Evolutionary conservation across 2,113 vertebrate genomes (phyloP), one percentile per base, ranked within the genome.

Genomic region (Syngnathus floridae): DNA sequence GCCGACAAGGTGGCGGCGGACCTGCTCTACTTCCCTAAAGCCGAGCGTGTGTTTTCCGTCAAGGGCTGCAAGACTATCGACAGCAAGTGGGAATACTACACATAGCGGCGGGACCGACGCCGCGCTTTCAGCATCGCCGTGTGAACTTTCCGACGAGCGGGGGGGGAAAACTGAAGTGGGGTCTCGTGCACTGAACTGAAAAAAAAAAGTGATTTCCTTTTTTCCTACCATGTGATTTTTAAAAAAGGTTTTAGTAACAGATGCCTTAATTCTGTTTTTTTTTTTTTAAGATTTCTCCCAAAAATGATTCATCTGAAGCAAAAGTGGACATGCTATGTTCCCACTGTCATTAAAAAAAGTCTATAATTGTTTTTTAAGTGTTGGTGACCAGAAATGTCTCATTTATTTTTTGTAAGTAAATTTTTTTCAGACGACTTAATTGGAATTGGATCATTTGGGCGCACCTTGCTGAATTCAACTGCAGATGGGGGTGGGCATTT

Each of bases 31-130:
- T 97, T 94, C 83, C 96, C 97, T 58, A 93, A 91, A 63, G 87
- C 90, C 1, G 95, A 98, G 79, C 82, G 90, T 19, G 82, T 98
- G 58, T 99, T 94, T 62, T 92, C 95, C 0, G 90, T 91, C 69
- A 94, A 95, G 87, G 97, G 96, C 79, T 99, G 97, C 86, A 99
- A 99, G 86, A 92, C 92, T 5, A 94, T 99, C 74, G 88, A 89
- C 72, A 92, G 92, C 82, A 97, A 96, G 80, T 61, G 98, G 80
- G 90, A 97, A 82, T 96, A 93, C 77, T 95, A 94, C 75, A 67
- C 60, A 56, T 90, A 78, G 78, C 19, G 37, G 49, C 54, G 0
- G 8, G 22, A 46, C 19, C 22, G 62, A 7, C 62, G 5, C 7
- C 22, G 16, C 1, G 1, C 4, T 46, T 35, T 21, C 11, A 31